Conservation (phyloP, 2,797 vertebrate species). For the Galaxias olidus region DNA sequence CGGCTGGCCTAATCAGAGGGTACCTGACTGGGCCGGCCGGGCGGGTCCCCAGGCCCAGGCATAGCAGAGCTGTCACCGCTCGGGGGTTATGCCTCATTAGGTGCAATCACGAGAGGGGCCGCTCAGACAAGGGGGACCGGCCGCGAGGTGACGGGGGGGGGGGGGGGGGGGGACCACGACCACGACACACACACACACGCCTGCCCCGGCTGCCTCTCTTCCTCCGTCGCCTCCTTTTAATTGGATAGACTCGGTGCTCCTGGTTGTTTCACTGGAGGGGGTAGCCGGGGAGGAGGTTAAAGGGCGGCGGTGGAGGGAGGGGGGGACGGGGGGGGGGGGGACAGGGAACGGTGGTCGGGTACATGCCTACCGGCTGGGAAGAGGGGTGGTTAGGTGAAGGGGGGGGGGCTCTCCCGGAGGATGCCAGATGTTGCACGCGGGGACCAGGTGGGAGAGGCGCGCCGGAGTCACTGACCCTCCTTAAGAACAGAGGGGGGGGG, state of each 20-base stretch:
- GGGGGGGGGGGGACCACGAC: slow-evolving; percentile 20
- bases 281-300: slow-evolving; percentile 1
- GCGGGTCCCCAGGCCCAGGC: not conserved
- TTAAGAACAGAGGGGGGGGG: not conserved
- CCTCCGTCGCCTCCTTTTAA: slow-evolving; percentile 35
- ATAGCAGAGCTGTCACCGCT: slow-evolving; percentile 32
- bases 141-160: slow-evolving; percentile 12
- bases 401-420: not conserved
- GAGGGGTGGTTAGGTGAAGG: not conserved
- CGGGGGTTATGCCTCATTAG: slow-evolving; percentile 59
- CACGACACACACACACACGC: too few species aligned
- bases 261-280: slow-evolving; percentile 31
- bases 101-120: slow-evolving; percentile 40
- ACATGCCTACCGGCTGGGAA: not conserved
- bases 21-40: not conserved
- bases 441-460: not conserved
- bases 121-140: slow-evolving; percentile 31
- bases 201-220: slow-evolving; percentile 48
- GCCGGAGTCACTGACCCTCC: not conserved
- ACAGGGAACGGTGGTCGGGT: not conserved
- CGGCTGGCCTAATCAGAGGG: not conserved
- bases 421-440: not conserved
- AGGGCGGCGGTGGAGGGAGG: not conserved
- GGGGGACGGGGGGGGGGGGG: not conserved
- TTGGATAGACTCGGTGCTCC: slow-evolving; percentile 58